Evolutionary conservation across 2,888 invertebrate genomes (phyloP), one percentile per base, ranked within the genome.

Genomic region (Folsomia candida): DNA sequence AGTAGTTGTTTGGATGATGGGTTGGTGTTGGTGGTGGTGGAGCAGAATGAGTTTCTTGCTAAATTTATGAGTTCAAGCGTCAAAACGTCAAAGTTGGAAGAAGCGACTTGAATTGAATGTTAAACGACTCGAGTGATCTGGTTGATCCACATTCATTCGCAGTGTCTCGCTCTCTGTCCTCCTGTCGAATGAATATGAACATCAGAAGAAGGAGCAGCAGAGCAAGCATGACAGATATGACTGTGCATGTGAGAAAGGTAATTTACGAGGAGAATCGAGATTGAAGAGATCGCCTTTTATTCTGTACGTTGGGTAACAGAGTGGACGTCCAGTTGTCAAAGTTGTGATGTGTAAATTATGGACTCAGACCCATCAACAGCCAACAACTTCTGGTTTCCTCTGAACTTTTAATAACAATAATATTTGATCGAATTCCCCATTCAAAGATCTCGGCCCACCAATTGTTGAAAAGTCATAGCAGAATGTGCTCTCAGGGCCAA

Each of bases 121-220:
- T 54, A 22, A 54, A 14, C 22, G 18, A 14, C 6, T n/a, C 22
- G 6, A 22, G 4, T 54, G 54, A 54, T 54, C 54, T 54, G 54
- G 54, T 54, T 54, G 54, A 54, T 54, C 54, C 54, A 54, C 54
- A 54, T 54, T 54, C 37, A 14, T n/a, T n/a, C n/a, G n/a, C n/a
- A n/a, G n/a, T n/a, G n/a, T n/a, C n/a, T n/a, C n/a, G n/a, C n/a
- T n/a, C n/a, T n/a, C n/a, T n/a, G n/a, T n/a, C n/a, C n/a, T n/a
- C n/a, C 54, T 54, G 54, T 54, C 54, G 20, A 54, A n/a, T n/a
- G n/a, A n/a, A n/a, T n/a, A n/a, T n/a, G n/a, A n/a, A n/a, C n/a
- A n/a, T n/a, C n/a, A 54, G 20, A 54, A 54, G 37, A 54, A 20
- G n/a, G 9, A 9, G 47, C 47, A 47, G 47, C 47, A 11, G 47